Base-by-base conservation (phyloP, 1,140 invertebrate species). In the Heliconius congener region DNA sequence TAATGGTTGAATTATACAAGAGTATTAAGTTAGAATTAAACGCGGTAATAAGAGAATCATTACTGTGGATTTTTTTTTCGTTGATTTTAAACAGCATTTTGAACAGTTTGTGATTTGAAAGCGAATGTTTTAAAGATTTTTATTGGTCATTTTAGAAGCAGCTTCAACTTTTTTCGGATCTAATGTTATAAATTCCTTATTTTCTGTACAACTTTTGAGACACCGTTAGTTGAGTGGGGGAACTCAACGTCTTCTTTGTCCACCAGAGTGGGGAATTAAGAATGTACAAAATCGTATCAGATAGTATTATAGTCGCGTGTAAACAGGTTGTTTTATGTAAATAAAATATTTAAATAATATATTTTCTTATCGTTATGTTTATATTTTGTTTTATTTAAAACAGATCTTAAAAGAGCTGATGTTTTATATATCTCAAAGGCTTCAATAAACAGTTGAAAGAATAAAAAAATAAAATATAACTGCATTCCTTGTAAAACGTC, bases 1-100 rank as follows among this genome's bases (percentile, higher is more conserved):
- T 79, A 79, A 79, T 79, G 73, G 72, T 74, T 37, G 73, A 79
- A 74, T 79, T 79, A 79, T 79, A 79, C 77, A 30, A 66, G 27
- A 66, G 60, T 30, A 66, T 66, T 66, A 66, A 66, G 60, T 66
- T 66, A 30, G n/a, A 66, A 66, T 66, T 66, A 66, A 66, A 27
- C 60, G 27, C n/a, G 23, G 60, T 66, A 66, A 66, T 66, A 66
- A 66, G 27, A 66, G 27, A 66, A 66, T 66, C 60, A 66, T 66
- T 66, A 66, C 60, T 27, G 3, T 30, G 60, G 60, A 27, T 27
- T 66, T 30, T 66, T 30, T 66, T 66, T 60, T 23, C n/a, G 9
- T 60, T 27, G 23, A 23, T 27, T 60, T 60, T 11, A n/a, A 57
- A n/a, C 19, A 23, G 11, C 2, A 37, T 37, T 37, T 37, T 37